Percentiles rank a stretch among this genome's conserved stretches.
Evolutionary conservation across 2,888 invertebrate species (phyloP).

Genomic region (Cosmia trapezina): DNA sequence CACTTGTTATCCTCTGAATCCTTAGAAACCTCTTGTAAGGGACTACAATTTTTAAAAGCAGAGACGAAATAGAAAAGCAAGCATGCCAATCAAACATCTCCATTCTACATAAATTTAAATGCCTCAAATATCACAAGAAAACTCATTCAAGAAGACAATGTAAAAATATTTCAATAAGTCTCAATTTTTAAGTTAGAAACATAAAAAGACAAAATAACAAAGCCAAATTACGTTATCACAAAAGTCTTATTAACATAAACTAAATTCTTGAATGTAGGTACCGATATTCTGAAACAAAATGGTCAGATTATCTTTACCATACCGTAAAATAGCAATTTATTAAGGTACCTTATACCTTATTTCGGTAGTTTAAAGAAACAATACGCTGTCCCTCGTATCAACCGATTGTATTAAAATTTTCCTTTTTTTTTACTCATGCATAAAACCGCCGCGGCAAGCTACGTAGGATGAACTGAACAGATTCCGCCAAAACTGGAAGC

Average conservation of each 20-base stretch:
- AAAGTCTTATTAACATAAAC: slow-evolving; percentile 24
- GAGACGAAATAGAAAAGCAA: background rate
- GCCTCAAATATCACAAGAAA: background rate
- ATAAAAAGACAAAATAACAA: slow-evolving; percentile 2
- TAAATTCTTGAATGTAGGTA: background rate
- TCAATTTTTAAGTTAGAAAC: slow-evolving; percentile 1
- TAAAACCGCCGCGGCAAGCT: background rate
- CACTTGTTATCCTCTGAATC: background rate
- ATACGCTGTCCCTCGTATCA: background rate
- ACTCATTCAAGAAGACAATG: slow-evolving; percentile 4
- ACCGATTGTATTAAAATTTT: background rate
- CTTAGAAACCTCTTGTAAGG: background rate
- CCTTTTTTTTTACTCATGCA: background rate
- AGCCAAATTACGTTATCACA: background rate
- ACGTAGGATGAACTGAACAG: no score
- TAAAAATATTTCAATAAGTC: background rate
- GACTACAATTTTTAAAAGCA: background rate
- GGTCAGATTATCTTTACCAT: background rate
- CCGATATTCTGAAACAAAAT: slow-evolving; percentile 1
- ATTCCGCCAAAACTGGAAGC: no score
- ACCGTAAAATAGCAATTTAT: background rate
- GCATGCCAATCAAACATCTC: background rate
- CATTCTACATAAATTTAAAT: no score
- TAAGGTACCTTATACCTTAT: background rate
- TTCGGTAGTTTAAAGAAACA: background rate